Evolutionary conservation across 2,888 invertebrate genomes (phyloP).

Genomic region (Nomada hirtipes): DNA sequence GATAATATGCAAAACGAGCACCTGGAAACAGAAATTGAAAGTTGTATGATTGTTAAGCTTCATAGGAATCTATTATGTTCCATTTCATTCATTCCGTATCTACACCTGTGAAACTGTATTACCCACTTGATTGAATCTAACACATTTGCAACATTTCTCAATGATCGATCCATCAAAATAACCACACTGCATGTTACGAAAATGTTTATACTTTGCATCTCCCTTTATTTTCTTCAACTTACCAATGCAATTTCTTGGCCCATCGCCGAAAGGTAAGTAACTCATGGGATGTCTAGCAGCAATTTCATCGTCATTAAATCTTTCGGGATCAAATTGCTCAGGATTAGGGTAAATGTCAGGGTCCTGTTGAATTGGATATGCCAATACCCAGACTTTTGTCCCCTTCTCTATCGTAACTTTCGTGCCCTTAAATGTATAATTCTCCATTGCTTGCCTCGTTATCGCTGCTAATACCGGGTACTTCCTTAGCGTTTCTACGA

Average conservation of each 20-base stretch:
- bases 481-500: conserved; percentile 83
- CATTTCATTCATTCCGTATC: too few species aligned
- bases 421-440: conserved; percentile 70
- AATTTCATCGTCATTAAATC: conserved; percentile 72
- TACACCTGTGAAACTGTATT: too few species aligned
- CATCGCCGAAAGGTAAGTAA: conserved; percentile 77
- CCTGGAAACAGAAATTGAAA: not conserved
- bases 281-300: conserved; percentile 71
- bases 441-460: conserved; percentile 72
- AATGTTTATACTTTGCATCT: too few species aligned
- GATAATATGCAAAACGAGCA: conserved; percentile 14
- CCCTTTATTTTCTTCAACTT: not conserved
- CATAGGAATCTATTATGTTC: too few species aligned
- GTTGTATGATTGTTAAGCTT: too few species aligned
- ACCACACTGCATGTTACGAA: too few species aligned
- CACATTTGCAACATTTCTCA: too few species aligned
- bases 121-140: too few species aligned
- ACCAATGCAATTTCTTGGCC: conserved; percentile 76
- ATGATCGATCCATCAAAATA: too few species aligned
- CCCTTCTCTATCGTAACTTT: conserved; percentile 70
- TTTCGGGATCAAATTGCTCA: conserved; percentile 75
- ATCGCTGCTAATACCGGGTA: conserved; percentile 82
- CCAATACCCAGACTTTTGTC: conserved; percentile 66
- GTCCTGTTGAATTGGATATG: conserved; percentile 70
- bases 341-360: conserved; percentile 73